Evolutionary conservation across 2,113 vertebrate species (phyloP), one percentile per base, ranked within the genome.

Genomic region (Aythya baeri): DNA sequence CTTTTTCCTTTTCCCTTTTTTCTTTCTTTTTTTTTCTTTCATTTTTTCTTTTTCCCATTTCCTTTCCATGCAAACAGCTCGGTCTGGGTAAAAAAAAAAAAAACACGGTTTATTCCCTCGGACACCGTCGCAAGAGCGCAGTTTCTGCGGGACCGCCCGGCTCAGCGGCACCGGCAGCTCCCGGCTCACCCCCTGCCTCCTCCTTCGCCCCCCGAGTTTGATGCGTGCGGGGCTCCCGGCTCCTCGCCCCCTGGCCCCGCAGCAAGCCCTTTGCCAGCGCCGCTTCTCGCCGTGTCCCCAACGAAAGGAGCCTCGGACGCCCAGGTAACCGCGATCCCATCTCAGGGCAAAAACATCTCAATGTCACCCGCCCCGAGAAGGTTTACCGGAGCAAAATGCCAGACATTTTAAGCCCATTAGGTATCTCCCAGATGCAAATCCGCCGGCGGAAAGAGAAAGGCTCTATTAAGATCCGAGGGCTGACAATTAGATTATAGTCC

Each of bases 401-500:
- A 98, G 75, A 95, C 96, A 49, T 97, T 96, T 98, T 98, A 99
- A 99, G 98, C 97, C 98, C 95, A 98, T 99, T 98, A 99, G 97
- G 96, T 96, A 87, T 96, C 97, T 98, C 97, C 97, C 94, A 95
- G 98, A 99, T 98, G 98, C 98, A 99, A 98, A 99, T 99, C 97
- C 96, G 86, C 94, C 92, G 98, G 97, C 95, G 98, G 98, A 96
- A 98, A 98, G 98, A 98, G 79, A 95, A 95, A 95, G 78, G 90
- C 81, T 96, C 76, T 98, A 98, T 98, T 98, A 98, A 98, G 98
- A 98, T 98, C 98, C 97, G 98, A 97, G 98, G 73, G 97, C 97
- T 91, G 98, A 95, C 94, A 98, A 99, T 98, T 97, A 98, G 98
- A 99, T 99, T 99, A 98, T 96, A 97, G 94, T 81, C 92, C 98